Conservation (phyloP, 2,113 vertebrate genomes). For the Harpagus bidentatus region DNA sequence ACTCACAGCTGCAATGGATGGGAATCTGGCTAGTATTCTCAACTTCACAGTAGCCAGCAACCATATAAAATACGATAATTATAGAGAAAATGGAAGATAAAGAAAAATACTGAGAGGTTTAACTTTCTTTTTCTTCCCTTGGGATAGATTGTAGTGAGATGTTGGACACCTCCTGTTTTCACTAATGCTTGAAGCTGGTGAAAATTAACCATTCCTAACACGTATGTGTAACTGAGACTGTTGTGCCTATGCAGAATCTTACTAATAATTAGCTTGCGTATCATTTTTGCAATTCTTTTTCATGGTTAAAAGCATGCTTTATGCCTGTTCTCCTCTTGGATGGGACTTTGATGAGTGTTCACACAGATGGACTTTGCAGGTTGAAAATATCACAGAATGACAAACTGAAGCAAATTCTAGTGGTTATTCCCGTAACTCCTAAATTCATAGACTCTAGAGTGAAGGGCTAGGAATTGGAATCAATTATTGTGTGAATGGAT, state of each 20-base stretch:
- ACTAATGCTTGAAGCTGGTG: background rate
- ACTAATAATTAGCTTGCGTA: background rate
- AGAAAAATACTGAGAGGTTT: background rate
- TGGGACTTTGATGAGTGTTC: background rate
- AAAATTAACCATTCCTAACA: background rate
- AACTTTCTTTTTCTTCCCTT: background rate
- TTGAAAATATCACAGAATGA: background rate
- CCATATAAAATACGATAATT: background rate
- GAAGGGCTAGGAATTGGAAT: background rate
- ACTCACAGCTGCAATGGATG: background rate
- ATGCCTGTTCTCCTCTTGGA: background rate
- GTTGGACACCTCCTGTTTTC: background rate
- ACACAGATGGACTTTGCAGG: background rate
- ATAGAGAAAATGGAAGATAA: background rate
- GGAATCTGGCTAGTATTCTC: background rate
- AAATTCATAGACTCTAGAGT: background rate
- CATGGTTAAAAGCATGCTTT: background rate
- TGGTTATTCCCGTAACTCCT: background rate
- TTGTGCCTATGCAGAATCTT: background rate
- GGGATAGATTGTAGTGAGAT: background rate
- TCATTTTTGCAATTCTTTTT: background rate
- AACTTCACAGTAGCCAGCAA: background rate
- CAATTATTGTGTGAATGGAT: background rate
- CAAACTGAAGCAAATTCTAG: background rate
- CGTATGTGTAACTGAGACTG: rapidly evolving